Evolutionary conservation across 1,140 invertebrate genomes (phyloP).

Genomic region (Diachasma alloeum): DNA sequence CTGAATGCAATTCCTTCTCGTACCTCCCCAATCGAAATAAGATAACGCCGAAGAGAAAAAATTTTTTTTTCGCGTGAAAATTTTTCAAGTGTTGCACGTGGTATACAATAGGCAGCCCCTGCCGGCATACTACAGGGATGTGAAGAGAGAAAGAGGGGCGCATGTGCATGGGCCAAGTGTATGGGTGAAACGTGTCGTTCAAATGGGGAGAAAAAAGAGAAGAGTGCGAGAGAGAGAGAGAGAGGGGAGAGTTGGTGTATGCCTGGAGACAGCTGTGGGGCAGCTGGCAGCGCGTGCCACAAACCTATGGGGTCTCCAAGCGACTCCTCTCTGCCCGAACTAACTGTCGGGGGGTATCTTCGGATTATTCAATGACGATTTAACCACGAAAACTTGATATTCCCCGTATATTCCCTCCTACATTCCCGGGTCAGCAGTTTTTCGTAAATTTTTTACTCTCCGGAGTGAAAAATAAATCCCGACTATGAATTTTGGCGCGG

Average conservation of each 20-base stretch:
- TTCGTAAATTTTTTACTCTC: too few relatives aligned
- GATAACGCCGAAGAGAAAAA: not conserved
- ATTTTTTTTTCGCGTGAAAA: not conserved
- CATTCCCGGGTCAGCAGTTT: too few relatives aligned
- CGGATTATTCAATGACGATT: not conserved
- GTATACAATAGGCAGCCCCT: not conserved
- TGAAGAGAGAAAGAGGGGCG: not conserved
- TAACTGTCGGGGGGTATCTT: slow-evolving; percentile 3
- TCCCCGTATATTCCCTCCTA: not conserved
- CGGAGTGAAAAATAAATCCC: too few relatives aligned
- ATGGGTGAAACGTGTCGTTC: slow-evolving; percentile 8
- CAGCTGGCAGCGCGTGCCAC: slow-evolving; percentile 66
- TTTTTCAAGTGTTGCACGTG: not conserved
- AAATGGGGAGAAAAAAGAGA: slow-evolving; percentile 25
- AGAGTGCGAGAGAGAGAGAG: slow-evolving; percentile 35
- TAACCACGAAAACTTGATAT: not conserved
- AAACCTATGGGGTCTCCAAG: slow-evolving; percentile 63
- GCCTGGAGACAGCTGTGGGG: slow-evolving; percentile 61
- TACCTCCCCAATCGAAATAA: too few relatives aligned
- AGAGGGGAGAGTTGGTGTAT: not conserved
- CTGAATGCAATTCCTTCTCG: too few relatives aligned
- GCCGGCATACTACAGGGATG: not conserved
- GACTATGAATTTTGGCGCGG: too few relatives aligned
- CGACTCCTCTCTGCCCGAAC: not conserved
- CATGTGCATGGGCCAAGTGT: not conserved